Conservation (phyloP, 1,140 invertebrate genomes). For the Homarus americanus region DNA sequence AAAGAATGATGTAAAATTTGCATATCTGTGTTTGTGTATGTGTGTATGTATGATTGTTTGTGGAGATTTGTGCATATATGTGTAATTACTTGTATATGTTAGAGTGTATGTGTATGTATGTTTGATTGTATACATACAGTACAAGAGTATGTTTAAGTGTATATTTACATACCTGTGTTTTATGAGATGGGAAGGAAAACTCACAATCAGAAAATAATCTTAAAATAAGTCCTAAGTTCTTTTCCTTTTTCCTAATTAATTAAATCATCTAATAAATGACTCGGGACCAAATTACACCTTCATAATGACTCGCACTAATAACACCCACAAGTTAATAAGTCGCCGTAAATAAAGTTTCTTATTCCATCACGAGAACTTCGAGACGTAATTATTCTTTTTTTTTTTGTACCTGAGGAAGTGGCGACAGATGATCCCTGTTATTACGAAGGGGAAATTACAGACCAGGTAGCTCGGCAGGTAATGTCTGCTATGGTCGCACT, state of each 20-base stretch:
- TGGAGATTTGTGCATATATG: neutral
- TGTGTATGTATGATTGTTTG: neutral
- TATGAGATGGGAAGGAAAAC: too few relatives aligned
- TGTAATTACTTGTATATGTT: conserved; percentile 22
- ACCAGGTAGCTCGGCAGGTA: neutral
- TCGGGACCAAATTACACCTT: too few relatives aligned
- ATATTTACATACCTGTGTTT: too few relatives aligned
- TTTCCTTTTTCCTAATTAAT: too few relatives aligned
- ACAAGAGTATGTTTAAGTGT: too few relatives aligned
- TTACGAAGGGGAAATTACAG: neutral
- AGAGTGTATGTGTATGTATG: conserved; percentile 40
- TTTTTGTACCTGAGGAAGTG: neutral
- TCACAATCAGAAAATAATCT: too few relatives aligned
- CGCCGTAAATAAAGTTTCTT: neutral
- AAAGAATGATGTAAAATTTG: conserved; percentile 5
- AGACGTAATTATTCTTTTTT: neutral
- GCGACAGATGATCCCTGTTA: neutral
- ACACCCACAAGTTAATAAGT: neutral
- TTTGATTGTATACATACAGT: conserved; percentile 26
- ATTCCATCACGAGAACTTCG: neutral
- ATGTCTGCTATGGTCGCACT: too few relatives aligned
- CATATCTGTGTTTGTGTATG: conserved; percentile 1
- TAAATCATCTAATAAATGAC: too few relatives aligned
- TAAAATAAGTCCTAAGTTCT: too few relatives aligned
- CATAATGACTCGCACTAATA: neutral